Evolutionary conservation across 2,888 invertebrate genomes (phyloP).

Genomic region (Lycia hirtaria): DNA sequence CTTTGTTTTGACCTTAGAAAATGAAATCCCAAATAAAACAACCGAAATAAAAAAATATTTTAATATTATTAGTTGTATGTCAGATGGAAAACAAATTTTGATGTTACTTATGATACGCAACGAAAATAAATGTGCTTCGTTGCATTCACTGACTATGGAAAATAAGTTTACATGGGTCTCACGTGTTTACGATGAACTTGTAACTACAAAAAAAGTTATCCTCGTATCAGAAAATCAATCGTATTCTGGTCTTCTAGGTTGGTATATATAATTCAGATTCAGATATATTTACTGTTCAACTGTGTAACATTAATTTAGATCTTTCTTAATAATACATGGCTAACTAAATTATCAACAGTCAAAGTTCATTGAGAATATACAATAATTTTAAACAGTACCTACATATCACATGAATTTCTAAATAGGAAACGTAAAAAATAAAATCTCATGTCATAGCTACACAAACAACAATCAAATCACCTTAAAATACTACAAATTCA

Average conservation of each 20-base stretch:
- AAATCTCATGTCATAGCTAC: too few relatives aligned
- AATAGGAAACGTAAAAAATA: too few relatives aligned
- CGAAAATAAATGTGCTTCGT: not conserved
- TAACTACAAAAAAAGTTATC: not conserved
- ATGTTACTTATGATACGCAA: conserved; percentile 12
- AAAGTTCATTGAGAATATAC: too few relatives aligned
- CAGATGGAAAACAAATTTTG: conserved; percentile 19
- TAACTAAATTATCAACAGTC: too few relatives aligned
- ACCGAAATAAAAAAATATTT: conserved; percentile 17
- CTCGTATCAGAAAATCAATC: conserved; percentile 7
- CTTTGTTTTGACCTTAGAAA: not conserved
- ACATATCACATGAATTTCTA: too few relatives aligned
- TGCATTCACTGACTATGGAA: not conserved
- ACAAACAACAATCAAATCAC: too few relatives aligned
- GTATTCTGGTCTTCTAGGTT: not conserved
- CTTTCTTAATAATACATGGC: too few relatives aligned
- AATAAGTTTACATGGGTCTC: conserved; percentile 1
- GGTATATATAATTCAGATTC: not conserved
- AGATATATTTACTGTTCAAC: too few relatives aligned
- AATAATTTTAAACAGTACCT: too few relatives aligned
- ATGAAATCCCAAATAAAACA: conserved; percentile 3
- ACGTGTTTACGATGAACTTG: not conserved
- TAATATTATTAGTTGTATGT: conserved; percentile 22
- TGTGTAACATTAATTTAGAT: too few relatives aligned
- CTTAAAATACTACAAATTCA: too few relatives aligned